Evolutionary conservation across 92 coral and sea anemone species (phyloP).

Genomic region (Bergia sp.): DNA sequence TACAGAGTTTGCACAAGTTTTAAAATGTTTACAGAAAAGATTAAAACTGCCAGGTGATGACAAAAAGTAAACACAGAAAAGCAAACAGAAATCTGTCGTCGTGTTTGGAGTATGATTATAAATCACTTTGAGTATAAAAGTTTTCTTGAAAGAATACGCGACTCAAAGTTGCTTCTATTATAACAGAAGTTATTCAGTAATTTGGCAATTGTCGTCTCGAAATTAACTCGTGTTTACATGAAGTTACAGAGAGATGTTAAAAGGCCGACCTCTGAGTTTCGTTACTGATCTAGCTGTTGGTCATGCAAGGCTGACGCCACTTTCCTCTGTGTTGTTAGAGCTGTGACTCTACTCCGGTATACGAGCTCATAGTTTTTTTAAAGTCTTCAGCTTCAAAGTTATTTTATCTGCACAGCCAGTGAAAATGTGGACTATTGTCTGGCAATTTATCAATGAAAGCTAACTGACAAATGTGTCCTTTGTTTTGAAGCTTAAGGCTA

Average conservation of each 20-base stretch:
- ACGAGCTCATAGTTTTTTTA: not conserved
- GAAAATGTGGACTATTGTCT: not conserved
- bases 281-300: not conserved
- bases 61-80: not conserved
- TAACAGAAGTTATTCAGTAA: not conserved
- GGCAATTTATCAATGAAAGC: not conserved
- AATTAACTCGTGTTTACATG: not conserved
- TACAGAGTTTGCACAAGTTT: slow-evolving; percentile 19
- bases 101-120: not conserved
- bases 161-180: not conserved
- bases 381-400: not conserved
- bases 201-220: not conserved
- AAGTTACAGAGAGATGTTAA: not conserved
- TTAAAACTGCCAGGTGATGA: not conserved
- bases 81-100: not conserved
- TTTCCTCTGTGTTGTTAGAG: not conserved
- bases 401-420: not conserved
- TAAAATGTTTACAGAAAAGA: slow-evolving; percentile 24
- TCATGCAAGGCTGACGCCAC: not conserved
- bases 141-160: not conserved
- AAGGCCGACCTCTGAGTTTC: not conserved
- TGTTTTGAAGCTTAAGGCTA: not conserved
- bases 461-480: not conserved
- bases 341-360: not conserved
- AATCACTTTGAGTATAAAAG: not conserved